Evolutionary conservation across 2,797 vertebrate species (phyloP).

Genomic region (Syngnathus acus): DNA sequence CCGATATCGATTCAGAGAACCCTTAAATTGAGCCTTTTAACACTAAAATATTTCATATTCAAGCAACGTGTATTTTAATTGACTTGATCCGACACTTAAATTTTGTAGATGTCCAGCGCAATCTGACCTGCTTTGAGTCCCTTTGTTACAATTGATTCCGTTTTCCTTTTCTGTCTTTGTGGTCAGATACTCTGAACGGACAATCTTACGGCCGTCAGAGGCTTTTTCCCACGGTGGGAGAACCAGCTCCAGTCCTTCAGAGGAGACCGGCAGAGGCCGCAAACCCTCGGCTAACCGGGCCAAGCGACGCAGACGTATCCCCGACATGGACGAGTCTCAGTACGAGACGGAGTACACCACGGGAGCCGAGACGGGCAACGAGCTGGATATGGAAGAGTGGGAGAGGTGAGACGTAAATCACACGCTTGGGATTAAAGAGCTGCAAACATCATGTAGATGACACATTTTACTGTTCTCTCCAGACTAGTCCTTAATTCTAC

Average conservation of each 20-base stretch:
- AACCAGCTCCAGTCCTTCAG: slow-evolving; percentile 71
- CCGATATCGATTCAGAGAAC: too few species aligned
- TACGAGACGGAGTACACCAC: slow-evolving; percentile 87
- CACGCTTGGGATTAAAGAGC: slow-evolving; percentile 21
- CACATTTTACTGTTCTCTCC: slow-evolving; percentile 23
- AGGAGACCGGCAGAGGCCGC: slow-evolving; percentile 51
- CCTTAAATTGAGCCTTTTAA: too few species aligned
- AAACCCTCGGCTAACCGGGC: slow-evolving; percentile 68
- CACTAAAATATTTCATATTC: neutral
- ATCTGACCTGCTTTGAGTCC: neutral
- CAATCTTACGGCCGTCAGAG: slow-evolving; percentile 49
- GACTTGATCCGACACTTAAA: neutral
- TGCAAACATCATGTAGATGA: slow-evolving; percentile 24
- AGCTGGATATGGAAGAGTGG: slow-evolving; percentile 72
- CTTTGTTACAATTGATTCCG: neutral
- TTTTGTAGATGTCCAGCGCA: too few species aligned
- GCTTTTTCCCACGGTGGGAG: slow-evolving; percentile 41
- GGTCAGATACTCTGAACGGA: slow-evolving; percentile 60
- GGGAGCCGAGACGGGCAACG: slow-evolving; percentile 77
- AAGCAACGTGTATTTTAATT: neutral
- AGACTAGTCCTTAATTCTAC: slow-evolving; percentile 43
- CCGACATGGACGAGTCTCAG: slow-evolving; percentile 78
- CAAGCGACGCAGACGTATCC: slow-evolving; percentile 69
- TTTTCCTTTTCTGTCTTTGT: neutral
- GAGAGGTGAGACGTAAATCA: slow-evolving; percentile 50